Evolutionary conservation across 2,797 vertebrate species (phyloP), one percentile per base, ranked within the genome.

Genomic region (Pseudopleuronectes americanus): DNA sequence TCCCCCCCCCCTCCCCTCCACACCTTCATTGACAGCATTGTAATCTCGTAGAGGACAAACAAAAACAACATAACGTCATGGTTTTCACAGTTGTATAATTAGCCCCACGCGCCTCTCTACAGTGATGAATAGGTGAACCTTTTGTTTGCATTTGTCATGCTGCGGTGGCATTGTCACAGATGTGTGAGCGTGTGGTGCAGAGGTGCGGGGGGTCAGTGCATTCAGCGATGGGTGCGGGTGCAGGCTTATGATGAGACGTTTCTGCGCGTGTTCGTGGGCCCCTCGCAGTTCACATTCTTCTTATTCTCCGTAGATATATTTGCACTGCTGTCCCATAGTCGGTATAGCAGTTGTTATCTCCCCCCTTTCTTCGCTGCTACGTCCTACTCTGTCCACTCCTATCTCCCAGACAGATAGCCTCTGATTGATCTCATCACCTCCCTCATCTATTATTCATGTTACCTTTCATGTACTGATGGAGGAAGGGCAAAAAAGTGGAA

Each of bases 121-220:
- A 83, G 80, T 95, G 94, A 95, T 94, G 85, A 94, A 95, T 95
- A 88, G 93, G 88, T 80, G 88, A 92, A 94, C 93, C 93, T 93
- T 94, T 95, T 81, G 84, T 89, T 91, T 94, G 89, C 92, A 95
- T 95, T 94, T 90, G 92, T 95, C 94, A 93, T 90, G 83, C 85
- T 73, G 87, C 51, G 69, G 79, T 87, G 87, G 90, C 90, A 91
- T 92, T 91, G 90, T 91, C 89, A 84, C 85, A 86, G 83, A 91
- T 88, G 86, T 84, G 81, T 74, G 88, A 64, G 70, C 13, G 51
- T 71, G 84, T 68, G 79, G 82, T 84, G 85, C 63, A 56, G 74
- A 81, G 81, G 86, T 83, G 73, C 55, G 19, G 28, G 52, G 38
- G 73, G 85, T 87, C 89, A 89, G 36, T 74, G 75, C 65, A 78